A percentile compares a stretch with the other conserved stretches of the same genome.
These are phyloP conservation scores for Cerceris ruficornis DNA, from an alignment of 2,888 invertebrate species.

Conservation along the genomic window DNA sequence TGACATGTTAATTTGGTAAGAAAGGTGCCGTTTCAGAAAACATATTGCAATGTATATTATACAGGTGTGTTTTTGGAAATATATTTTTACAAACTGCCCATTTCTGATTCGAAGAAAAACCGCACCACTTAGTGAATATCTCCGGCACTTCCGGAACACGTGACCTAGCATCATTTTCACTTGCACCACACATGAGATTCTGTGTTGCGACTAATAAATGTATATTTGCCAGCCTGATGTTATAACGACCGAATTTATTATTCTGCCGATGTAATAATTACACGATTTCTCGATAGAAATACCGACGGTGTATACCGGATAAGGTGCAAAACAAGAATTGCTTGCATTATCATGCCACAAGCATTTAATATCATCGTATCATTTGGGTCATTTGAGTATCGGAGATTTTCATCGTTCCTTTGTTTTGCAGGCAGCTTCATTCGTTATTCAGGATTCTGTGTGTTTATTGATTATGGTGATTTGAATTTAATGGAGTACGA, in stretches of 20 bases:
- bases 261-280: conserved; percentile 28
- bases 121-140: conserved; percentile 47
- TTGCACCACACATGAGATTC: conserved; percentile 43
- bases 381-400: conserved; percentile 1
- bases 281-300: conserved; percentile 13
- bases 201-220: conserved; percentile 34
- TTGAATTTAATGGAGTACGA: too few relatives aligned
- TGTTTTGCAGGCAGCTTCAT: not conserved
- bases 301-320: not conserved
- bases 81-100: not conserved
- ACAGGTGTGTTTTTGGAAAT: too few relatives aligned
- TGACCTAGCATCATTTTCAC: conserved; percentile 53
- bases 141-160: conserved; percentile 51
- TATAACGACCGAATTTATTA: conserved; percentile 35
- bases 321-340: conserved; percentile 14
- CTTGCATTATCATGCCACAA: conserved; percentile 11
- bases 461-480: too few relatives aligned
- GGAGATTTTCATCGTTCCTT: not conserved
- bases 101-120: conserved; percentile 8
- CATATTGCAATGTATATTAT: too few relatives aligned
- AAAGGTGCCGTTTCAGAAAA: too few relatives aligned
- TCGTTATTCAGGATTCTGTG: too few relatives aligned
- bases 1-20: too few relatives aligned
- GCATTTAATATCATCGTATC: conserved; percentile 10
- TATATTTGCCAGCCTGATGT: conserved; percentile 16